Base-by-base conservation (phyloP, 1,140 invertebrate species). In the Diachasmimorpha longicaudata region DNA sequence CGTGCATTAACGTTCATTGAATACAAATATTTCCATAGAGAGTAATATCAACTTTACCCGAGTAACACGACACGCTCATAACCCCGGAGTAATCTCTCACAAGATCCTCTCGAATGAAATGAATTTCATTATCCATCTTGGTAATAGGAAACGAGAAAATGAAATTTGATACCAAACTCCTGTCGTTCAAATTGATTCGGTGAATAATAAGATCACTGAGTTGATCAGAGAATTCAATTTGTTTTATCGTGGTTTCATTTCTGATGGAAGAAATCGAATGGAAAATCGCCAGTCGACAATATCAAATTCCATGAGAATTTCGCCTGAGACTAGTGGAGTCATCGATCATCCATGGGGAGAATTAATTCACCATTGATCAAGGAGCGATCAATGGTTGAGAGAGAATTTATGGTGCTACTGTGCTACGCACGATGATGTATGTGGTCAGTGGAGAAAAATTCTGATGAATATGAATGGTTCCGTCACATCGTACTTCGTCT, bases 1-100 rank as follows among this genome's bases (percentile, higher is more conserved):
- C 23, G 23, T 78, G 74, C 78, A 74, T 79, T 78, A 78, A 72
- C 68, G 75, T 79, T 74, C 77, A 79, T 74, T 72, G 63, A 79
- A 77, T 72, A 67, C 74, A 71, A 73, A 23, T 77, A 76, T 66
- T 66, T 74, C 52, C 21, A 25, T 48, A 48, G 16, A 48, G 42
- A 55, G 19, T 37, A 70, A 44, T n/a, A 21, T 23, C 37, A 70
- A 19, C 19, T 16, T 19, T 23, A 63, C 39, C 39, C 39, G 42
- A 23, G 69, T 70, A 73, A 73, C 25, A 48, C 36, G 39, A 74
- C 44, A 74, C 39, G 58, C 31, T 68, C 31, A 31, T 31, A 73
- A 21, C 4, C 42, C 21, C n/a, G 0, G 48, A 21, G 23, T 73
- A 8, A 0, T 4, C 36, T 13, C 36, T 11, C 46, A 71, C 25